Conservation (phyloP, 2,113 vertebrate genomes). For the Gambusia affinis region DNA sequence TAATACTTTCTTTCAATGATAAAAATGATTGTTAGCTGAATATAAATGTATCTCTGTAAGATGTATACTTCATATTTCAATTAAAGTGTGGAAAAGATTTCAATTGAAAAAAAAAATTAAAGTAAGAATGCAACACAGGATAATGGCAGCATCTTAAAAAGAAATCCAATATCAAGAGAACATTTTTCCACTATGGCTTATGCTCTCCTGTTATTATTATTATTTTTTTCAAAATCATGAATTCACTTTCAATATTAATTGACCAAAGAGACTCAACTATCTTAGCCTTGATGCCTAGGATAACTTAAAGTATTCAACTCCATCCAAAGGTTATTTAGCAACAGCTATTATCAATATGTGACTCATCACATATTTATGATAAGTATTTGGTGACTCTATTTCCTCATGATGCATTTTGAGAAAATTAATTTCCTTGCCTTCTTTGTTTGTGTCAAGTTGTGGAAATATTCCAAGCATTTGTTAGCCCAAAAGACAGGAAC, state of each 20-base stretch:
- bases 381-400: constrained; percentile 54
- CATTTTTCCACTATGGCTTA: no score
- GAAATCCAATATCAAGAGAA: not conserved
- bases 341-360: constrained; percentile 57
- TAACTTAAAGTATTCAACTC: constrained; percentile 65
- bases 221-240: constrained; percentile 1
- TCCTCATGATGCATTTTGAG: constrained; percentile 47
- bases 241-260: constrained; percentile 46
- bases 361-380: constrained; percentile 62
- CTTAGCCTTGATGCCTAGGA: constrained; percentile 43
- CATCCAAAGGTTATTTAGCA: constrained; percentile 58
- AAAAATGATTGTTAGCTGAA: not conserved
- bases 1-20: not conserved
- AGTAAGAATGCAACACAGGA: not conserved
- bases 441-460: constrained; percentile 21
- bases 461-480: constrained; percentile 21
- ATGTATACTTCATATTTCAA: not conserved
- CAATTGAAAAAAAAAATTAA: not conserved
- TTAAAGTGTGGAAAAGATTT: not conserved
- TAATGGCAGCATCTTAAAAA: not conserved
- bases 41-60: not conserved
- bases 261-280: constrained; percentile 43
- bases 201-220: not conserved
- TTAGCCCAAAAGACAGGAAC: constrained; percentile 21
- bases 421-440: constrained; percentile 21